Evolutionary conservation across 2,888 invertebrate species (phyloP).

Genomic region (Aricia artaxerxes): DNA sequence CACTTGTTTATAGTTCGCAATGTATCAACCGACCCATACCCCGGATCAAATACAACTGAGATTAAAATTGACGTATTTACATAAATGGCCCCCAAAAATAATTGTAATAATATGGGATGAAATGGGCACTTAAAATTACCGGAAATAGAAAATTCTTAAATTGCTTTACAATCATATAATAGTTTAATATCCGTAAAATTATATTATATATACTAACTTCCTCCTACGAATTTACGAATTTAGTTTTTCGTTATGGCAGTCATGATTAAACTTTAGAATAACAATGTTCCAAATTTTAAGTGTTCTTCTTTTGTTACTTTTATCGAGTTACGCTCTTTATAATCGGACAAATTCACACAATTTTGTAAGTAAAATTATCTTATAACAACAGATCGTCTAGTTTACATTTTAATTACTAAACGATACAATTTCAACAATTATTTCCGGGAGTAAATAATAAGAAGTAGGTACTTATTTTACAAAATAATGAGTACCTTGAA

Average conservation of each 20-base stretch:
- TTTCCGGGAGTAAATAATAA: neutral
- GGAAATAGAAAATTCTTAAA: slow-evolving; percentile 26
- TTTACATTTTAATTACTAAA: neutral
- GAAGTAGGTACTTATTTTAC: neutral
- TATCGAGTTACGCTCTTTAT: slow-evolving; percentile 38
- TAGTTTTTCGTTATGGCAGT: neutral
- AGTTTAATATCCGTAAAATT: neutral
- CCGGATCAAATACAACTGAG: neutral
- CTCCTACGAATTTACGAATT: neutral
- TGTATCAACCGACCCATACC: neutral
- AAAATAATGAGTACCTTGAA: neutral
- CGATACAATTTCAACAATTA: neutral
- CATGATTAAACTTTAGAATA: slow-evolving; percentile 25
- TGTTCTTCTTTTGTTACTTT: slow-evolving; percentile 42
- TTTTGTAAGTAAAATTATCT: slow-evolving; percentile 49
- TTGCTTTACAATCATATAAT: slow-evolving; percentile 6
- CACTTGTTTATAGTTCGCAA: neutral
- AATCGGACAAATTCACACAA: slow-evolving; percentile 49
- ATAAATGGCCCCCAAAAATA: neutral
- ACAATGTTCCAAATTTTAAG: slow-evolving; percentile 39
- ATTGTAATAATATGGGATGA: neutral
- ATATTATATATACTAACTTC: neutral
- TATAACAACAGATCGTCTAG: too few species aligned
- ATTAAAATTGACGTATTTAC: neutral
- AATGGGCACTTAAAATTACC: neutral